phyloP scores from a whole-genome alignment of 1,140 invertebrate species.

The Mactra quadrangularis region DNA sequence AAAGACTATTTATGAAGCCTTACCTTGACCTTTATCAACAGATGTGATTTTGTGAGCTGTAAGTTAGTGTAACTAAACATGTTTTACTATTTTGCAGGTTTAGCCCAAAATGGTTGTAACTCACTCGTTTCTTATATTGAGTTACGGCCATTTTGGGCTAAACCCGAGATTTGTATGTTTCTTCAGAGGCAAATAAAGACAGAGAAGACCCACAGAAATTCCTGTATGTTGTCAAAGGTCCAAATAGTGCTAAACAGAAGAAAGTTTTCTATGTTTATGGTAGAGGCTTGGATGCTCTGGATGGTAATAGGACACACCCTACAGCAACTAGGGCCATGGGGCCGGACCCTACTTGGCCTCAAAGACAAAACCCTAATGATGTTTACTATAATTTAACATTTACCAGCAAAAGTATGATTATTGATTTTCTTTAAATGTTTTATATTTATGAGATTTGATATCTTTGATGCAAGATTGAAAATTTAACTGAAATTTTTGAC shows the following conservation, averaged over 20 bases:
- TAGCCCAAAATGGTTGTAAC: no score
- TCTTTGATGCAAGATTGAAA: no score
- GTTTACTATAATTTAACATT: slow-evolving; percentile 74
- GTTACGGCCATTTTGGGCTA: not conserved
- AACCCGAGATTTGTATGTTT: not conserved
- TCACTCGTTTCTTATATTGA: no score
- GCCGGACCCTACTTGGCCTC: slow-evolving; percentile 74
- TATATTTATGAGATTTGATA: no score
- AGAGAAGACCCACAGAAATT: slow-evolving; percentile 77
- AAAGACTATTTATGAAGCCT: no score
- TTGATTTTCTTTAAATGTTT: no score
- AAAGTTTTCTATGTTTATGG: slow-evolving; percentile 80
- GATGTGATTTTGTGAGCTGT: no score
- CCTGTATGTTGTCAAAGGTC: slow-evolving; percentile 75
- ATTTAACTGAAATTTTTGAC: no score
- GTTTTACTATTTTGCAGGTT: no score
- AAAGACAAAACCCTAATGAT: slow-evolving; percentile 70
- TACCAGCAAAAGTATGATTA: slow-evolving; percentile 64
- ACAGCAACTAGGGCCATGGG: slow-evolving; percentile 68
- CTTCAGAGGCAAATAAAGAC: slow-evolving; percentile 66
- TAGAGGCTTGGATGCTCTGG: slow-evolving; percentile 68
- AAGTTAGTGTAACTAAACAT: no score
- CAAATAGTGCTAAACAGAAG: slow-evolving; percentile 72
- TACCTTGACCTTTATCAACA: no score
- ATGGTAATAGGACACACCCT: slow-evolving; percentile 68